Percentiles rank a stretch among this genome's conserved stretches.
Conservation (phyloP, 1,140 invertebrate genomes). For the Dreissena polymorpha region DNA sequence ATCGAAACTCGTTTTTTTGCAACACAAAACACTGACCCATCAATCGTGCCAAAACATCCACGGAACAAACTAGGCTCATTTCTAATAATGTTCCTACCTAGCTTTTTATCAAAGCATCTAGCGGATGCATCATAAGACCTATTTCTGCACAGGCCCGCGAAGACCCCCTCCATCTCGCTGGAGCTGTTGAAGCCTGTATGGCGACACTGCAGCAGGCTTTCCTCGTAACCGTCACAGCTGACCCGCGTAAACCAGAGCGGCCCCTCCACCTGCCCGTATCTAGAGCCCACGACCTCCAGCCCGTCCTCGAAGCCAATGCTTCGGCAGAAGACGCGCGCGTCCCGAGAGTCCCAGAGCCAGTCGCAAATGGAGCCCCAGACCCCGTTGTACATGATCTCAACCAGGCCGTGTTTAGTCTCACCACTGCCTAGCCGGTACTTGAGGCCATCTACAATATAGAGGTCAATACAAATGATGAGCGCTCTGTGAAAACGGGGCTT, state of each 20-base stretch:
- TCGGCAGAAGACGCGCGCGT: slow-evolving; percentile 82
- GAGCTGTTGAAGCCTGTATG: slow-evolving; percentile 53
- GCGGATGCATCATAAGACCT: slow-evolving; percentile 47
- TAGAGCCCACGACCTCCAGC: slow-evolving; percentile 37
- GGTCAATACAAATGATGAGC: no score
- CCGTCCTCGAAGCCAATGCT: slow-evolving; percentile 44
- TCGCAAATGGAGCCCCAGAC: slow-evolving; percentile 89
- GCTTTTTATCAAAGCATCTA: slow-evolving; percentile 43
- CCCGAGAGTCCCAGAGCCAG: slow-evolving; percentile 85
- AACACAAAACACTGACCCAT: no score
- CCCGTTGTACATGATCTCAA: slow-evolving; percentile 86
- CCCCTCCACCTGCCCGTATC: slow-evolving; percentile 32
- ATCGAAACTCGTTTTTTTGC: no score
- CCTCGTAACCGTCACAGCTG: slow-evolving; percentile 50
- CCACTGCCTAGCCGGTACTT: slow-evolving; percentile 59
- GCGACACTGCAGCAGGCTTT: slow-evolving; percentile 36
- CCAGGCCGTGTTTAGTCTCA: slow-evolving; percentile 80
- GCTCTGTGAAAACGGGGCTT: no score
- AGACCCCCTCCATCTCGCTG: slow-evolving; percentile 42
- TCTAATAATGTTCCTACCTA: slow-evolving; percentile 21
- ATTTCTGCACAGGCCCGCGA: slow-evolving; percentile 40
- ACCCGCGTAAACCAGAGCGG: slow-evolving; percentile 51
- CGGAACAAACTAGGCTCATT: no score
- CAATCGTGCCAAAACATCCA: no score
- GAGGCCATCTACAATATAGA: slow-evolving; percentile 44